Evolutionary conservation across 2,888 invertebrate genomes (phyloP).

Genomic region (Tipula vernalis): DNA sequence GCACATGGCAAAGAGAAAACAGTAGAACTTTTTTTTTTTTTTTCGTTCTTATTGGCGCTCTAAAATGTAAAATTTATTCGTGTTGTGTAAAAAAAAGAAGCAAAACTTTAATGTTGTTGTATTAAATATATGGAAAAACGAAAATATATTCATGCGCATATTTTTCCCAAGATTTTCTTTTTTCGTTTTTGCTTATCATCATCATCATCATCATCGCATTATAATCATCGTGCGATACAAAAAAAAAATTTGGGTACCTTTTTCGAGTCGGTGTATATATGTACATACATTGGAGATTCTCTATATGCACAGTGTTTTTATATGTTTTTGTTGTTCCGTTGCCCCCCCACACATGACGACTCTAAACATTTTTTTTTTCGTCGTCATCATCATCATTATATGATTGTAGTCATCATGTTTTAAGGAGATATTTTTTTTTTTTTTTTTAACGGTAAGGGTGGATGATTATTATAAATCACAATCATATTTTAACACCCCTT

Average conservation of each 20-base stretch:
- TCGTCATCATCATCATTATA: not conserved
- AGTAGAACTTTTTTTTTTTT: not conserved
- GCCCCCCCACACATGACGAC: not conserved
- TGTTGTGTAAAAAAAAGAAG: not conserved
- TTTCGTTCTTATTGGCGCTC: not conserved
- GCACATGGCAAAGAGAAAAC: not conserved
- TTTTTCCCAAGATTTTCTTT: not conserved
- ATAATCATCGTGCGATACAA: not conserved
- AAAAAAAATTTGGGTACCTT: not conserved
- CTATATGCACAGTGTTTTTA: not conserved
- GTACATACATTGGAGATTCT: not conserved
- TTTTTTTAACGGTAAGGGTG: not conserved
- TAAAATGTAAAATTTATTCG: slow-evolving; percentile 8
- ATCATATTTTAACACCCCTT: slow-evolving; percentile 4
- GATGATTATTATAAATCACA: not conserved
- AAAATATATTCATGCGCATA: slow-evolving; percentile 10
- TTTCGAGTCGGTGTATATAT: not conserved
- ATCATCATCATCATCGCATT: not conserved
- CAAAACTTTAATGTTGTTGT: not conserved
- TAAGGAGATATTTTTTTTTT: not conserved
- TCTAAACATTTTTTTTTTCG: not conserved
- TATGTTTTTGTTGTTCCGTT: not conserved
- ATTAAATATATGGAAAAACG: not conserved
- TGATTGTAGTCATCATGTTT: not conserved
- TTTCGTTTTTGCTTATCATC: not conserved